Conservation (phyloP, 2,888 invertebrate species). For the Loripinus fragilis region DNA sequence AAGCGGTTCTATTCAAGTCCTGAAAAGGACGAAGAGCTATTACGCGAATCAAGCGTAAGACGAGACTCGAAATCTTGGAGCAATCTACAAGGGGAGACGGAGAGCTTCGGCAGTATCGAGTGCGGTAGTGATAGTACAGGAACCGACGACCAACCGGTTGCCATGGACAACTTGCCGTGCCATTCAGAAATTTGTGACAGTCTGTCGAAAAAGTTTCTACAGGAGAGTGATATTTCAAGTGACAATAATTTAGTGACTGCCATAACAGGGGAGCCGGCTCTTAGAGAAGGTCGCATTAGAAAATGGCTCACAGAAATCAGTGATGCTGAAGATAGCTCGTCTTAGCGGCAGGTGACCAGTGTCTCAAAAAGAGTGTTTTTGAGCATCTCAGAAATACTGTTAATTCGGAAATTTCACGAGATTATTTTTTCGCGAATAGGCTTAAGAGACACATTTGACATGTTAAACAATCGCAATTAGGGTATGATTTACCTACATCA, state of each 20-base stretch:
- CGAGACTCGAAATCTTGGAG: constrained; percentile 66
- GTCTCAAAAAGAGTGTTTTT: too few species aligned
- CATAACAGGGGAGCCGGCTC: constrained; percentile 59
- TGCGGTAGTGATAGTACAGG: constrained; percentile 58
- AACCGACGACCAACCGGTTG: constrained; percentile 50
- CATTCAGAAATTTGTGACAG: constrained; percentile 48
- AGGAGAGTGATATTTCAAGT: constrained; percentile 24
- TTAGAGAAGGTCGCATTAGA: constrained; percentile 72
- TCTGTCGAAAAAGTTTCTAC: constrained; percentile 29
- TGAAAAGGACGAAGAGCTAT: constrained; percentile 57
- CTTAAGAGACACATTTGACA: too few species aligned
- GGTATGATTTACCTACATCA: too few species aligned
- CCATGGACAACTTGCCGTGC: constrained; percentile 35
- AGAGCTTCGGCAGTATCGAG: constrained; percentile 49
- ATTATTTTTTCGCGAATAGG: too few species aligned
- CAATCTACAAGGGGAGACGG: constrained; percentile 59
- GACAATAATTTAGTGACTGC: constrained; percentile 58
- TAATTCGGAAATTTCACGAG: too few species aligned
- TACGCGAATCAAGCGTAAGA: constrained; percentile 45
- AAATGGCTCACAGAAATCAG: constrained; percentile 75
- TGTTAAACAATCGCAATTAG: too few species aligned
- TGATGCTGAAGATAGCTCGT: constrained; percentile 46
- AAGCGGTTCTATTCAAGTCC: constrained; percentile 66
- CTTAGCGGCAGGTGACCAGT: too few species aligned
- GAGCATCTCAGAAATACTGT: too few species aligned